Base-by-base conservation (phyloP, 2,888 invertebrate species). In the Cosmia pyralina region DNA sequence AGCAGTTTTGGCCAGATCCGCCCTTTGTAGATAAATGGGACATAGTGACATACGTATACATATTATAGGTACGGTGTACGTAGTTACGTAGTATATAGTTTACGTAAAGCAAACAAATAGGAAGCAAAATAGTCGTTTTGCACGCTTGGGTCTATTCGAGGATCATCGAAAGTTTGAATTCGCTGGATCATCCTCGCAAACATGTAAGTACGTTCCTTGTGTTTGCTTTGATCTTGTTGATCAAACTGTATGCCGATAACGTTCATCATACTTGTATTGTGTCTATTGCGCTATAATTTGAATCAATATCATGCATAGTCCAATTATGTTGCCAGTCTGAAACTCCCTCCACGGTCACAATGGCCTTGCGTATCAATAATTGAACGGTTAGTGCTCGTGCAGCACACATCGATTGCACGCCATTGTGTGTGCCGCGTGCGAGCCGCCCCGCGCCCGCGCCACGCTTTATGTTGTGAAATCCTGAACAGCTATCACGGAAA, bases 351-450 rank as follows among this genome's bases (percentile, higher is more conserved):
- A 85, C 73, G 85, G 86, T 78, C 79, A 72, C 58, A 69, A 71
- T 71, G 82, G 83, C 88, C 88, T 88, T 84, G 82, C 69, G 59
- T 81, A 85, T 88, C 71, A 84, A 83, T 88, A 86, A 88, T 85
- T 81, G 74, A 86, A 78, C 68, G 62, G 69, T 74, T 84, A 76
- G 76, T 84, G 41, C 41, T 8, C 41, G 41, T 41, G 84, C 88
- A 84, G 80, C 70, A 78, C 69, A 77, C 75, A 85, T 87, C 79
- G 85, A 83, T 85, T 84, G 77, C 82, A 78, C 78, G 83, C 84
- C 75, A 84, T 78, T 80, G 80, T 82, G 79, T 85, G 80, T 82
- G 79, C 85, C 84, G 85, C 85, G 81, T 84, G 85, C 64, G 64
- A 69, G 75, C 84, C 66, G 55, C 66, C 50, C n/a, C 50, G 34